Percentiles rank a stretch among this genome's conserved stretches.
phyloP scores from a whole-genome alignment of 2,113 vertebrate genomes.

The Promerops cafer region DNA sequence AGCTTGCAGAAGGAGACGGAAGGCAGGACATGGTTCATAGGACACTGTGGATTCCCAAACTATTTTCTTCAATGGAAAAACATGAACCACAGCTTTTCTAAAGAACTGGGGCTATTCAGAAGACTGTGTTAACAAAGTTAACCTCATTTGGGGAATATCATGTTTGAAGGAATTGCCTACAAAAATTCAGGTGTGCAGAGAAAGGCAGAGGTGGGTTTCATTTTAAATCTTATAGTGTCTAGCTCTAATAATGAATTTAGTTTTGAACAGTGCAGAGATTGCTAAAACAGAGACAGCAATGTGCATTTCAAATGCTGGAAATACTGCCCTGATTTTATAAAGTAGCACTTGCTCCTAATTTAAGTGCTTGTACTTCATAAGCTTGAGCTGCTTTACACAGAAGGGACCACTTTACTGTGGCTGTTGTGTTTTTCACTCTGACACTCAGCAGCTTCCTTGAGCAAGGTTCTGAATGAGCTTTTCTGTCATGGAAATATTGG shows the following conservation, averaged over 20 bases:
- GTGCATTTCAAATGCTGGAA: background rate
- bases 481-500: background rate
- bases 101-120: background rate
- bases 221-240: rapidly evolving
- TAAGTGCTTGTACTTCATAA: background rate
- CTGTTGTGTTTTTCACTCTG: background rate
- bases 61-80: background rate
- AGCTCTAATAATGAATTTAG: background rate
- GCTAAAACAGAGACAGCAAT: background rate
- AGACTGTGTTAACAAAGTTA: background rate
- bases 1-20: background rate
- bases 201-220: background rate
- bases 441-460: background rate
- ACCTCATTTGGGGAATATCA: background rate
- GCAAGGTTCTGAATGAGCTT: background rate
- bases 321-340: background rate
- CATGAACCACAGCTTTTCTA: background rate
- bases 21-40: background rate
- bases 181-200: background rate
- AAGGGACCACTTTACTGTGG: background rate
- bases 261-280: background rate
- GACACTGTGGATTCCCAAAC: background rate
- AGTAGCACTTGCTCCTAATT: background rate
- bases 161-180: background rate
- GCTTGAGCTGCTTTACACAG: background rate